A percentile compares a stretch with the other conserved stretches of the same genome.
Conservation (phyloP, 2,113 vertebrate genomes). For the Otus sunia region DNA sequence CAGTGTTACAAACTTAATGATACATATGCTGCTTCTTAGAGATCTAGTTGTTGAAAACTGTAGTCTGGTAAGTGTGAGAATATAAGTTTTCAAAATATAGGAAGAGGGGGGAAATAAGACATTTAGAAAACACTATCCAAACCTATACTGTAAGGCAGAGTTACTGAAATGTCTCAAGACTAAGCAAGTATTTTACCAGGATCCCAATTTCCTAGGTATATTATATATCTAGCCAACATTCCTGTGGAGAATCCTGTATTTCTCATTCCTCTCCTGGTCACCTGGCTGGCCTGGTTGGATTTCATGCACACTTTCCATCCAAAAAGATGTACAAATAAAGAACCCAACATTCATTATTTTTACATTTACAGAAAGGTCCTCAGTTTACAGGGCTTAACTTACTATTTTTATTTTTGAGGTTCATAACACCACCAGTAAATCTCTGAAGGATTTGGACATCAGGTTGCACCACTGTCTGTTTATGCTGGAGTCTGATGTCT, state of each 20-base stretch:
- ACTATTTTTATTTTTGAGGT: not conserved
- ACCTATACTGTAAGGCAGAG: not conserved
- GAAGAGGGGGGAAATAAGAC: not conserved
- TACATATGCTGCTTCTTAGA: not conserved
- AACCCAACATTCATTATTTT: not conserved
- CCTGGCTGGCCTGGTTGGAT: not conserved
- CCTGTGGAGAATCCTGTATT: not conserved
- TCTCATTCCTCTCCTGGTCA: not conserved
- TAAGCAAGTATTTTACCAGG: not conserved
- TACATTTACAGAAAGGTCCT: not conserved
- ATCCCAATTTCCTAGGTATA: not conserved
- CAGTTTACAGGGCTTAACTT: not conserved
- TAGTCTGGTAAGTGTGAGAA: not conserved
- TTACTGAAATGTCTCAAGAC: not conserved
- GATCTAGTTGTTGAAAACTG: not conserved
- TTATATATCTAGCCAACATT: not conserved
- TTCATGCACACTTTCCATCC: not conserved
- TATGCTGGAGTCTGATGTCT: not conserved
- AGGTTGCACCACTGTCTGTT: not conserved
- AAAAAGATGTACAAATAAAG: not conserved
- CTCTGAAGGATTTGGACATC: not conserved
- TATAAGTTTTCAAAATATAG: not conserved
- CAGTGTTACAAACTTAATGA: not conserved
- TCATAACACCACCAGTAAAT: not conserved
- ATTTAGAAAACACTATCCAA: not conserved